Base-by-base conservation (phyloP, 2,113 vertebrate genomes). In the Saimiri boliviensis region DNA sequence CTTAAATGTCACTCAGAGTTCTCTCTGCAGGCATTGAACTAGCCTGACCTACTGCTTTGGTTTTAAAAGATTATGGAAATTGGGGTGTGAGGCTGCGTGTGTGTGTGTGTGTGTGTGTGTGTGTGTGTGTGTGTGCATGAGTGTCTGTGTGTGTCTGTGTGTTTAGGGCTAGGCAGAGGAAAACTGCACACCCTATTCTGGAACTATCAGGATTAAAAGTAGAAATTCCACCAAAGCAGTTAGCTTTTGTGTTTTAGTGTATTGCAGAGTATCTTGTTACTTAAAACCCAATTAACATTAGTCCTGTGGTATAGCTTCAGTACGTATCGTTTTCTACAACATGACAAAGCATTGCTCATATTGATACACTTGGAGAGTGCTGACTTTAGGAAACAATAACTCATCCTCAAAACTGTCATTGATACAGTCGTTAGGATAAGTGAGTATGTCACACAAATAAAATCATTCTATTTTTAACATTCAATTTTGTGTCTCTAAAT, bases 21-120 rank as follows among this genome's bases (percentile, higher is more conserved):
- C 86, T 94, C 68, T 96, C 87, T 90, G 49, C 87, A 92, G 90
- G 92, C 94, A 96, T 63, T 94, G 86, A 96, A 96, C 94, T 94
- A 96, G 35, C 70, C 32, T 96, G 92, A 97, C 96, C 80, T 95
- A 80, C 7, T 37, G 49, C 90, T 97, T 96, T 96, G 76, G 42
- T 96, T 97, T 98, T 95, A 92, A 98, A 97, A 97, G 86, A 97
- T 96, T 93, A 96, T 96, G 95, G 90, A 97, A 97, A 95, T 71
- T 60, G 23, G 73, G 17, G 11, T 94, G 52, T 74, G 71, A 37
- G 58, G 37, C 14, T 89, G 0, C 90, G 66, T 30, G 20, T 68
- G 54, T 40, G 60, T 77, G 25, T 82, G 42, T 49, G 54, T 84
- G n/a, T 68, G 4, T 45, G 8, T 63, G 70, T n/a, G 8, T 73